Evolutionary conservation across 1,140 invertebrate genomes (phyloP).

Genomic region (Metopolophium dirhodum): DNA sequence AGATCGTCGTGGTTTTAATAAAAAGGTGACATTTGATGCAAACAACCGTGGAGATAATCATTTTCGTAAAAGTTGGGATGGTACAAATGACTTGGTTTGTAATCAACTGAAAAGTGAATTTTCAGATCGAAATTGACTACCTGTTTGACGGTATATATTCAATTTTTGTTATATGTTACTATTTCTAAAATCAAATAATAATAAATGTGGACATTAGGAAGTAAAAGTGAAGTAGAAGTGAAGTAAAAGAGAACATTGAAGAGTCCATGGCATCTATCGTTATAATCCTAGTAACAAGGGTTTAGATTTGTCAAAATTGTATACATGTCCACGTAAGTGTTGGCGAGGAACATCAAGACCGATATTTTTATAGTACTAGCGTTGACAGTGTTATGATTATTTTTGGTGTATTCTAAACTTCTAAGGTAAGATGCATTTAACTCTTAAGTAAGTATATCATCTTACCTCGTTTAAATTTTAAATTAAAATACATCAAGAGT

Average conservation of each 20-base stretch:
- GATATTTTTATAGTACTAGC: slow-evolving; percentile 39
- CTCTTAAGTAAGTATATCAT: slow-evolving; percentile 43
- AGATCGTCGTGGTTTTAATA: slow-evolving; percentile 23
- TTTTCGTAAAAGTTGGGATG: slow-evolving; percentile 39
- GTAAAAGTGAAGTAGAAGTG: too few species aligned
- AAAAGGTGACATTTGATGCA: slow-evolving; percentile 34
- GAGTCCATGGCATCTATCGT: slow-evolving; percentile 12
- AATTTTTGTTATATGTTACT: background rate
- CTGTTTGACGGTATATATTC: slow-evolving; percentile 43
- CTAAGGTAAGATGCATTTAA: slow-evolving; percentile 3
- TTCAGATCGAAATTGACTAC: background rate
- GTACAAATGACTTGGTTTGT: slow-evolving; percentile 20
- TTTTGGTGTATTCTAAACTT: slow-evolving; percentile 19
- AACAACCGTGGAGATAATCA: background rate
- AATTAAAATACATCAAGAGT: background rate
- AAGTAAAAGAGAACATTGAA: slow-evolving; percentile 36
- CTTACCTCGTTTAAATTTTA: slow-evolving; percentile 11
- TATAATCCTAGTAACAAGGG: slow-evolving; percentile 35
- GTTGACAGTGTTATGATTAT: slow-evolving; percentile 31
- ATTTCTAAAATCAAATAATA: background rate
- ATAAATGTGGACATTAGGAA: background rate
- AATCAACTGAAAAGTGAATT: slow-evolving; percentile 22
- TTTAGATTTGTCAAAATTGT: slow-evolving; percentile 28
- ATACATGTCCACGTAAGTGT: slow-evolving; percentile 29
- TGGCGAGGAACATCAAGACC: background rate